phyloP scores from a whole-genome alignment of 1,140 invertebrate species.

The Leucophenga varia region DNA sequence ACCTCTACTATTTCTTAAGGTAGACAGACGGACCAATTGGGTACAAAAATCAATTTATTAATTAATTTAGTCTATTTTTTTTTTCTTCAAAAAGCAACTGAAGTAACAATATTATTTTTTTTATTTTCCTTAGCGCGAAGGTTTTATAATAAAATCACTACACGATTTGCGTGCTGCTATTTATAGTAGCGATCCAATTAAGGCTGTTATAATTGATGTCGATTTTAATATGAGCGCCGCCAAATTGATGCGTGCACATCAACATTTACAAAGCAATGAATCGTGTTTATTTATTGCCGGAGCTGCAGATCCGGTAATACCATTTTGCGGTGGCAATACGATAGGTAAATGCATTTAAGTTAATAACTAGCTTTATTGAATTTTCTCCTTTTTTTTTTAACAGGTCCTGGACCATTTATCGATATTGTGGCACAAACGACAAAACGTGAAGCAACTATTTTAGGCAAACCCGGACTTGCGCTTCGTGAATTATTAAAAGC shows the following conservation, averaged over 20 bases:
- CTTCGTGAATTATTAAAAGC: slow-evolving; percentile 54
- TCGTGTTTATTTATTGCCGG: slow-evolving; percentile 55
- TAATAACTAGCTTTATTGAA: not conserved
- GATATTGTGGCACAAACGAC: slow-evolving; percentile 57
- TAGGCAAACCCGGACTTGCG: slow-evolving; percentile 61
- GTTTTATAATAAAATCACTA: too few species aligned
- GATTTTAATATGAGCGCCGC: slow-evolving; percentile 56
- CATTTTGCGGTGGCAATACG: slow-evolving; percentile 47
- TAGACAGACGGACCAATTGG: too few species aligned
- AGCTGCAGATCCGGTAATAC: slow-evolving; percentile 57
- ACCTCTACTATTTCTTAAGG: too few species aligned
- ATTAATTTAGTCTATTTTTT: too few species aligned
- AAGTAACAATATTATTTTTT: too few species aligned
- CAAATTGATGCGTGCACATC: slow-evolving; percentile 54
- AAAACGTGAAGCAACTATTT: slow-evolving; percentile 55
- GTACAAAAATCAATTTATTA: too few species aligned
- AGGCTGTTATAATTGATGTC: slow-evolving; percentile 58
- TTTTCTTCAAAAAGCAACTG: too few species aligned
- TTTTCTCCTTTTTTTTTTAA: not conserved
- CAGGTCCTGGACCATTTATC: slow-evolving; percentile 60
- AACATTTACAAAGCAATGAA: slow-evolving; percentile 52
- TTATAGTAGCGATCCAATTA: slow-evolving; percentile 48
- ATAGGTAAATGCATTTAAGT: slow-evolving; percentile 24
- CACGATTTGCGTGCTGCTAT: slow-evolving; percentile 44
- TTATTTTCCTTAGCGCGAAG: too few species aligned